Base-by-base conservation (phyloP, 2,113 vertebrate genomes). In the Phainopepla nitens region DNA sequence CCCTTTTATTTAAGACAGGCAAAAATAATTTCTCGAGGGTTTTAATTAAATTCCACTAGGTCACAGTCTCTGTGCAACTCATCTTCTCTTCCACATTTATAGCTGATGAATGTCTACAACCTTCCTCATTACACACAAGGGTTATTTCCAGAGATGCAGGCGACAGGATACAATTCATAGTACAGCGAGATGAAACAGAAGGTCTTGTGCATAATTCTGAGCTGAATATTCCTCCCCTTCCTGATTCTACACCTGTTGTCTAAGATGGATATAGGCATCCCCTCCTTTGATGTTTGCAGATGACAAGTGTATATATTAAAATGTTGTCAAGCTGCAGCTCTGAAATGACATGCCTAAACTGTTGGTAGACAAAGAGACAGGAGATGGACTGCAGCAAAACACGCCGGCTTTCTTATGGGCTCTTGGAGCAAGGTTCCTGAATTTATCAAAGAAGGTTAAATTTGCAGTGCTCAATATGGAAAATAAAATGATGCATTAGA, bases 141-240 rank as follows among this genome's bases (percentile, higher is more conserved):
- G 10, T 82, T 93, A 58, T 92, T 93, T 86, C 79, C 41, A 85
- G 82, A 78, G 60, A n/a, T 88, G 31, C 56, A 75, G 60, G 25
- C 39, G 68, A 76, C 58, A 89, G 23, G 58, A 27, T 81, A 68
- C 35, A 78, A 66, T 75, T 89, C 56, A 44, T 51, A 90, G 45
- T 61, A 65, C 35, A 83, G 41, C 18, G 3, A 86, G 56, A 66
- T 77, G 71, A 80, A 90, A 31, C 39, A 90, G 75, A 82, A 87
- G 41, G 62, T 70, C 58, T 80, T 72, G 53, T 25, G 80, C 22
- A 36, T 86, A 69, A 86, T 76, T 92, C 54, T 88, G 50, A n/a
- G 10, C 29, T 68, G 36, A 85, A 84, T 75, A 60, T 87, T 87
- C 65, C 41, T 87, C 85, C 45, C 18, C 35, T 93, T 92, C 21